These are phyloP conservation scores for Eudyptes chrysolophus DNA, from an alignment of 2,113 vertebrate species.

Conservation along the genomic window DNA sequence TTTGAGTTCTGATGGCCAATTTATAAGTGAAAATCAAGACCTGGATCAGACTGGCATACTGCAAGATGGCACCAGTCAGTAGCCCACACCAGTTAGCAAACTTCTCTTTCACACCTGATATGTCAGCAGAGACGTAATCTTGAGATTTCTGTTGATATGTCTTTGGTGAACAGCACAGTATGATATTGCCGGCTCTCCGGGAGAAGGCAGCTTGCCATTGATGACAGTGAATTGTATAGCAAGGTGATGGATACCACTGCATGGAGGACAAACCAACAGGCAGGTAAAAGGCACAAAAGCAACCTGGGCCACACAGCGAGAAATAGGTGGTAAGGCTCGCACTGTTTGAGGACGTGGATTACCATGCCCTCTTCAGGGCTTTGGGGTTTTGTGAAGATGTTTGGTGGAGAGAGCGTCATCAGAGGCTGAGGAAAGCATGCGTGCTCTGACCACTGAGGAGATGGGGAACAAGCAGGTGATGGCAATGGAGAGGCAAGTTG, in stretches of 20 bases:
- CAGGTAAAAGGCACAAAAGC: neutral
- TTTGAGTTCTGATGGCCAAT: neutral
- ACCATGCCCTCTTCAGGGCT: neutral
- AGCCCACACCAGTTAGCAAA: neutral
- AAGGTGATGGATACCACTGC: neutral
- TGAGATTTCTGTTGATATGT: neutral
- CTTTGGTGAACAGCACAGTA: neutral
- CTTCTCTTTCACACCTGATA: neutral
- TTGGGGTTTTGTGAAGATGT: neutral
- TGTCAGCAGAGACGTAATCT: neutral
- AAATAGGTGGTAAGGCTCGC: neutral
- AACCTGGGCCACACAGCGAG: neutral
- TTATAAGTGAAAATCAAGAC: neutral
- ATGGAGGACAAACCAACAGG: neutral
- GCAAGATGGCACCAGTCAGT: neutral
- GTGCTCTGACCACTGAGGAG: neutral
- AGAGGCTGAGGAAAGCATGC: neutral
- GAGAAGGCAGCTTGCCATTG: neutral
- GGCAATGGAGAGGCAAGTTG: neutral
- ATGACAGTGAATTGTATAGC: too few relatives aligned
- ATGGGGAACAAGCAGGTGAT: neutral
- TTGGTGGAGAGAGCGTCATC: neutral
- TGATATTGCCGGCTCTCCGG: accelerated
- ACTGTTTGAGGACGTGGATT: accelerated
- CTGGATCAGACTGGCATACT: neutral